phyloP scores from a whole-genome alignment of 2,888 invertebrate genomes.

The Pseudococcus viburni region DNA sequence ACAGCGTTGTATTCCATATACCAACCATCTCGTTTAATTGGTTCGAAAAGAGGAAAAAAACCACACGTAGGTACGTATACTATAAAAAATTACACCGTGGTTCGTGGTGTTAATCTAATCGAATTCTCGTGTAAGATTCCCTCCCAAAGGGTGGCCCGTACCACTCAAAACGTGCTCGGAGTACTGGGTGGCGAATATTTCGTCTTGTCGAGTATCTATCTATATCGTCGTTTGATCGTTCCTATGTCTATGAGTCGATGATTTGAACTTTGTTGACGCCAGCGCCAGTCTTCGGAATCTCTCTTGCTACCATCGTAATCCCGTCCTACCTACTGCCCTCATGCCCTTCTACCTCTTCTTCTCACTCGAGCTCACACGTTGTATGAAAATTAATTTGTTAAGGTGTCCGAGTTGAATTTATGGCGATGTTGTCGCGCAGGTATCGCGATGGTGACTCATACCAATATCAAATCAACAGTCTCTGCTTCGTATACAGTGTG shows the following conservation, averaged over 20 bases:
- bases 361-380: not conserved
- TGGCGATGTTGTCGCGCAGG: not conserved
- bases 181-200: constrained; percentile 26
- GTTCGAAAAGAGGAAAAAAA: not conserved
- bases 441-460: not conserved
- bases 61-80: not conserved
- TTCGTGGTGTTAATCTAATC: constrained; percentile 3
- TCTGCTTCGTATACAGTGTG: too few relatives aligned
- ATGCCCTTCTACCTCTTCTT: not conserved
- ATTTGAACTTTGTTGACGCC: constrained; percentile 31
- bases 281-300: not conserved
- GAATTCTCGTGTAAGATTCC: constrained; percentile 13
- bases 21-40: not conserved
- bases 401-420: not conserved
- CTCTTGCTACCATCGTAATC: too few relatives aligned
- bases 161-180: not conserved
- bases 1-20: too few relatives aligned
- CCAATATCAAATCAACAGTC: not conserved
- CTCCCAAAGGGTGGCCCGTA: constrained; percentile 4
- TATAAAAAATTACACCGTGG: not conserved
- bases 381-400: not conserved
- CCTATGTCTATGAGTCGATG: not conserved
- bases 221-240: not conserved
- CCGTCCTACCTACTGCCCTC: not conserved
- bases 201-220: not conserved